Percentiles rank a stretch among this genome's conserved stretches.
Conservation (phyloP, 2,888 invertebrate species). For the Labia minor region DNA sequence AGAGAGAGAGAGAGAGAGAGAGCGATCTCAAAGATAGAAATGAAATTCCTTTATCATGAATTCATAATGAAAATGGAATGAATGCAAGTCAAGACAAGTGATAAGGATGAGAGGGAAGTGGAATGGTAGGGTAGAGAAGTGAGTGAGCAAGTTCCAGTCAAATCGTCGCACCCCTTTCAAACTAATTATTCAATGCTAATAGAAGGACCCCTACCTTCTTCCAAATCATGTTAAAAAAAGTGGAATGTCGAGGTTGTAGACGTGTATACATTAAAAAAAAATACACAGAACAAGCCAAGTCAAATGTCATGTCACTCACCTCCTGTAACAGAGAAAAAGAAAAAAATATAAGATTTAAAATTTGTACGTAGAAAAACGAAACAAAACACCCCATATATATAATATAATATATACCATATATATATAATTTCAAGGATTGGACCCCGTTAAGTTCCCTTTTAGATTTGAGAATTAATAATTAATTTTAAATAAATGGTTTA, state of each 20-base stretch:
- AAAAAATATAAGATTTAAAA: neutral
- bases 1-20: too few relatives aligned
- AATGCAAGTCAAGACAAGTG: neutral
- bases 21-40: neutral
- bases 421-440: too few relatives aligned
- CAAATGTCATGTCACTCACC: neutral
- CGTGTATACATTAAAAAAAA: neutral
- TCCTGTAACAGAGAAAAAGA: neutral
- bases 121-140: too few relatives aligned
- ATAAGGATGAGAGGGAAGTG: neutral
- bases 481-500: too few relatives aligned
- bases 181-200: conserved; percentile 4
- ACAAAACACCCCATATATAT: too few relatives aligned
- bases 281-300: neutral
- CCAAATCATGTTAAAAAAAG: neutral
- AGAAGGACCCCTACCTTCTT: neutral
- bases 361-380: too few relatives aligned
- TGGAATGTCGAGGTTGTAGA: neutral
- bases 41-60: neutral
- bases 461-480: too few relatives aligned
- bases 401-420: too few relatives aligned
- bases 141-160: too few relatives aligned
- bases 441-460: too few relatives aligned
- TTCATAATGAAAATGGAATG: neutral
- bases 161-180: neutral